Percentiles rank a stretch among this genome's conserved stretches.
Conservation (phyloP, 2,113 vertebrate genomes). For the Etheostoma spectabile region DNA sequence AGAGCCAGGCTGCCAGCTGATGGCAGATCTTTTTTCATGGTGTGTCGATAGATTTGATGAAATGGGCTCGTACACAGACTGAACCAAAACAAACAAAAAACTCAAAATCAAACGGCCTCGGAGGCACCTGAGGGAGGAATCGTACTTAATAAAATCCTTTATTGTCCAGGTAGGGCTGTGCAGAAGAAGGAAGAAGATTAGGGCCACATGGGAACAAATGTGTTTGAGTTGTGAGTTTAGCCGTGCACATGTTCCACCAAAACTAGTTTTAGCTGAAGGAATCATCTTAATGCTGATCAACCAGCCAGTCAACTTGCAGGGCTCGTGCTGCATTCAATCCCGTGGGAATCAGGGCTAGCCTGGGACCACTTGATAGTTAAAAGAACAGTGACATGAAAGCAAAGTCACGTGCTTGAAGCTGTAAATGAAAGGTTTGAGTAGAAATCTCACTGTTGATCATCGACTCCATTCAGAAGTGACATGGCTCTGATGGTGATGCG, state of each 20-base stretch:
- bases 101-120: too few relatives aligned
- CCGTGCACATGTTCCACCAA: too few relatives aligned
- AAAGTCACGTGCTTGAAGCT: background rate
- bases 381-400: background rate
- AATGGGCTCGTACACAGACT: background rate
- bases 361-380: too few relatives aligned
- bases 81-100: too few relatives aligned
- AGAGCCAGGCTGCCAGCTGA: background rate
- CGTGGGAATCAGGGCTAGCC: background rate
- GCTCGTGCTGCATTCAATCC: background rate
- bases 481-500: background rate
- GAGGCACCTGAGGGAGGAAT: too few relatives aligned
- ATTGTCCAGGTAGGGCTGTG: too few relatives aligned
- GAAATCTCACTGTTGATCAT: background rate
- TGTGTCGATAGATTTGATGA: conserved; percentile 1
- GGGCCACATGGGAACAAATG: too few relatives aligned
- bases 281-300: background rate
- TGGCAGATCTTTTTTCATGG: background rate
- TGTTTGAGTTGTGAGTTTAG: too few relatives aligned
- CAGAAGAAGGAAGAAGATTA: too few relatives aligned
- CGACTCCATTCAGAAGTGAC: background rate
- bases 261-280: background rate
- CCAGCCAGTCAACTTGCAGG: background rate
- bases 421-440: background rate
- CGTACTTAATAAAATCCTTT: too few relatives aligned